Conservation (phyloP, 2,113 vertebrate species). For the Rhabdornis inornatus region DNA sequence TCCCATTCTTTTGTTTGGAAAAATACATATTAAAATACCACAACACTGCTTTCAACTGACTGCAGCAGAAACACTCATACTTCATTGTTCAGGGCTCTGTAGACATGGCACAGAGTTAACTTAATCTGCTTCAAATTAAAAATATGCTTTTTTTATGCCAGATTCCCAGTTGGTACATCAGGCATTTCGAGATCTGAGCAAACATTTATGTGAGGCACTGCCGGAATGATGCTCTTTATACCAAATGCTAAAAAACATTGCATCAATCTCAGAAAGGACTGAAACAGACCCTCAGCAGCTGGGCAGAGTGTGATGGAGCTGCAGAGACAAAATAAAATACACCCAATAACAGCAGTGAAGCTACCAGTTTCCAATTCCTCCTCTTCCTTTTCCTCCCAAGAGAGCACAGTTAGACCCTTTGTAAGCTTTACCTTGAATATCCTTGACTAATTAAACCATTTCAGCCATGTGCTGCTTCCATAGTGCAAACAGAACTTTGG, state of each 20-base stretch:
- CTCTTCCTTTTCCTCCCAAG: conserved; percentile 13
- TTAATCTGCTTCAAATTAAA: not conserved
- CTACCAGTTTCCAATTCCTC: conserved; percentile 23
- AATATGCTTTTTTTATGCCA: not conserved
- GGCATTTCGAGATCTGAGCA: not conserved
- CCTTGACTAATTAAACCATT: conserved; percentile 61
- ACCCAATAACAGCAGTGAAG: not conserved
- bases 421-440: conserved; percentile 43
- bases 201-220: not conserved
- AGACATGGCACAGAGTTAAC: not conserved
- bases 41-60: not conserved
- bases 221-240: not conserved
- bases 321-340: conserved; percentile 2
- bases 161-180: not conserved
- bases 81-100: not conserved
- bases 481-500: conserved; percentile 49
- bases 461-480: conserved; percentile 19
- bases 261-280: not conserved
- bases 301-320: not conserved
- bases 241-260: not conserved
- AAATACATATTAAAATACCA: not conserved
- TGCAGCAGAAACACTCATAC: not conserved
- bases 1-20: not conserved
- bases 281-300: conserved; percentile 33
- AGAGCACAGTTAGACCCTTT: conserved; percentile 19